Conservation (phyloP, 2,113 vertebrate genomes). For the Salvator merianae region DNA sequence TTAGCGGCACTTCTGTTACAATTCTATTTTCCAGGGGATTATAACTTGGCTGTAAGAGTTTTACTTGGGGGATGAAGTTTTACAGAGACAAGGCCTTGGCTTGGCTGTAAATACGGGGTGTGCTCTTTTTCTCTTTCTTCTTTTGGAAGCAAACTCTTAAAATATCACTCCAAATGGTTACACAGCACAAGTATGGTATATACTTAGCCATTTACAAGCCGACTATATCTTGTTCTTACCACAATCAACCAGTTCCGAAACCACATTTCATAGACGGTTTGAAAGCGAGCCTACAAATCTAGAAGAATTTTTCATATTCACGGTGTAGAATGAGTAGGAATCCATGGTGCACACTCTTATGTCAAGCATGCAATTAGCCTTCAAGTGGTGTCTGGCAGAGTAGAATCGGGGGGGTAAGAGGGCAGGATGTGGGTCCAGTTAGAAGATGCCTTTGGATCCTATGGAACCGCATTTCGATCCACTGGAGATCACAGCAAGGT, state of each 20-base stretch:
- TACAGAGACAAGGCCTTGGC: slow-evolving; percentile 7
- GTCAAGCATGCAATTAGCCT: neutral
- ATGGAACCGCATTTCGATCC: no score
- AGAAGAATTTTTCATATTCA: neutral
- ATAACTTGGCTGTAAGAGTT: slow-evolving; percentile 27
- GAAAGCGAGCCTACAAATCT: neutral
- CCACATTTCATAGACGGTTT: neutral
- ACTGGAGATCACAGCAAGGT: no score
- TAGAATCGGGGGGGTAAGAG: no score
- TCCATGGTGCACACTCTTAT: neutral
- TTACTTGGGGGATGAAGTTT: slow-evolving; percentile 16
- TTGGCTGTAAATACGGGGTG: slow-evolving; percentile 2
- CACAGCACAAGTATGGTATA: neutral
- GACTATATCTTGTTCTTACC: neutral
- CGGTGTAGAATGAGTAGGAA: neutral
- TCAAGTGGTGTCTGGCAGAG: neutral
- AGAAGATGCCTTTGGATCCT: no score
- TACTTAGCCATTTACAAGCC: neutral
- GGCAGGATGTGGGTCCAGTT: no score
- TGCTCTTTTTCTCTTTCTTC: neutral
- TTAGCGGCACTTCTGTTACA: slow-evolving; percentile 5
- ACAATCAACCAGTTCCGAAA: neutral
- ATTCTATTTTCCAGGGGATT: slow-evolving; percentile 14
- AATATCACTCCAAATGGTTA: neutral
- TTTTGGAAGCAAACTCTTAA: slow-evolving; percentile 20